Evolutionary conservation across 2,888 invertebrate genomes (phyloP).

Genomic region (Agonopterix arenella): DNA sequence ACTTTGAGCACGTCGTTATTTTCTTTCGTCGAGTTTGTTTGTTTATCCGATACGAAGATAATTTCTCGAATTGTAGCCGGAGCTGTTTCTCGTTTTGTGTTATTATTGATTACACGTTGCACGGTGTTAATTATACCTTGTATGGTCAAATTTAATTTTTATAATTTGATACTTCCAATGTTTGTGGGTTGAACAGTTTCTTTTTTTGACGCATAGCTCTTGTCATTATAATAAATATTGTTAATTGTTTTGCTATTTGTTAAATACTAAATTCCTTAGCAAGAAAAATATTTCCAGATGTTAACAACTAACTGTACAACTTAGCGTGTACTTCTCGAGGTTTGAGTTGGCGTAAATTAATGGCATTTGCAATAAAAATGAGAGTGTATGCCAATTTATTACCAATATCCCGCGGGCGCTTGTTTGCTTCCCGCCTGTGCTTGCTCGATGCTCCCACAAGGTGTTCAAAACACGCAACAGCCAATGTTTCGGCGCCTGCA

Average conservation of each 20-base stretch:
- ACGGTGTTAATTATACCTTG: constrained; percentile 60
- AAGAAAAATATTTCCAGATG: neutral
- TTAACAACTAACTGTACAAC: constrained; percentile 1
- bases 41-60: constrained; percentile 56
- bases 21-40: constrained; percentile 52
- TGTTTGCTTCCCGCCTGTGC: constrained; percentile 45
- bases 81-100: constrained; percentile 38
- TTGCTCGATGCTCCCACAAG: constrained; percentile 34
- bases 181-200: constrained; percentile 2
- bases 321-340: constrained; percentile 2
- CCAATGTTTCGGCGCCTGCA: constrained; percentile 48
- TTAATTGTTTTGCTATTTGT: neutral
- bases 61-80: constrained; percentile 50
- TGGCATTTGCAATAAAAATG: constrained; percentile 42
- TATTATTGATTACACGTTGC: constrained; percentile 67
- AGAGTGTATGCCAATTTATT: constrained; percentile 56
- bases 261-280: neutral
- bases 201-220: neutral
- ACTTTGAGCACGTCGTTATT: constrained; percentile 59
- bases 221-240: too few relatives aligned
- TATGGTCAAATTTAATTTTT: constrained; percentile 49
- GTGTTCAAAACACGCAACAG: constrained; percentile 46
- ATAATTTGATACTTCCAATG: constrained; percentile 29
- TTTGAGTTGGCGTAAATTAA: constrained; percentile 38
- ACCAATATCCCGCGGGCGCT: constrained; percentile 53